phyloP scores from a whole-genome alignment of 2,888 invertebrate genomes.

The Drosophila demipolita region DNA sequence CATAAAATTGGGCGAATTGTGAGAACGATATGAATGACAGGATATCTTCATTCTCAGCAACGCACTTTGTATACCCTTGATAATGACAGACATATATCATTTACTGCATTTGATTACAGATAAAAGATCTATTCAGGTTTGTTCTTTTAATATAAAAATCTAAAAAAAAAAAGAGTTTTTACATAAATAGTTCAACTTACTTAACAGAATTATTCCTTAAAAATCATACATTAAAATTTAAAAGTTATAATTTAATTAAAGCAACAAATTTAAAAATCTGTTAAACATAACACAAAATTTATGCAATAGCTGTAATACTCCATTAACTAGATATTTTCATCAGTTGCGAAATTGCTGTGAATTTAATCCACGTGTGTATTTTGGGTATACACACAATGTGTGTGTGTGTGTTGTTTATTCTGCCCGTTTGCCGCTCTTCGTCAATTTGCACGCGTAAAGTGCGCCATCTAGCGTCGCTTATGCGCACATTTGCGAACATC shows the following conservation, averaged over 20 bases:
- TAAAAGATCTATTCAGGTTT: not conserved
- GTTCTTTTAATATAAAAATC: not conserved
- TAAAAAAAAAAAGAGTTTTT: too few species aligned
- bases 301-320: not conserved
- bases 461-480: conserved; percentile 77
- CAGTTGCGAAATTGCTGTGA: conserved; percentile 68
- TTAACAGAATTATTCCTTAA: not conserved
- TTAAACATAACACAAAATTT: not conserved
- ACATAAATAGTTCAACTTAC: not conserved
- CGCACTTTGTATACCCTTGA: conserved; percentile 46
- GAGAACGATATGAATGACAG: conserved; percentile 37
- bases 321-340: conserved; percentile 50
- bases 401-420: conserved; percentile 27
- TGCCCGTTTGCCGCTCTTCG: conserved; percentile 36
- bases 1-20: conserved; percentile 51
- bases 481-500: conserved; percentile 75
- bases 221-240: not conserved
- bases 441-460: conserved; percentile 77
- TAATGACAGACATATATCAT: not conserved
- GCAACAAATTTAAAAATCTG: not conserved
- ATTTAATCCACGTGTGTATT: conserved; percentile 65
- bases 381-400: not conserved
- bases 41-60: conserved; percentile 24
- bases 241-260: not conserved
- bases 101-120: too few species aligned